A percentile compares a stretch with the other conserved stretches of the same genome.
Evolutionary conservation across 1,140 invertebrate species (phyloP).

Genomic region (Bombus picipes): DNA sequence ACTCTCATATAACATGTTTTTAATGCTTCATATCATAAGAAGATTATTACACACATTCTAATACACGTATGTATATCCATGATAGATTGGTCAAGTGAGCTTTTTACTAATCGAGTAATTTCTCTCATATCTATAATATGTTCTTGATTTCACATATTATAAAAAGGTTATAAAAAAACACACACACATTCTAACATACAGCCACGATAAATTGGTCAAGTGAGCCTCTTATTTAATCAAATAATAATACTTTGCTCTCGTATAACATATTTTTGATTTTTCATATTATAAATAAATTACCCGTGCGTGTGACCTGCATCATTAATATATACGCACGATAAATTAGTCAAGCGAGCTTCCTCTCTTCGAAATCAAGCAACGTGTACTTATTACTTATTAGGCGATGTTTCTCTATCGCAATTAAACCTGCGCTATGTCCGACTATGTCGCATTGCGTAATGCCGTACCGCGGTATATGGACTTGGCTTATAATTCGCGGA

Average conservation of each 20-base stretch:
- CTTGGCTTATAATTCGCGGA: constrained; percentile 31
- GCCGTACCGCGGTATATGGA: not conserved
- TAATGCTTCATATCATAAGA: too few species aligned
- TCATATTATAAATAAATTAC: too few species aligned
- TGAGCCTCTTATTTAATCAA: too few species aligned
- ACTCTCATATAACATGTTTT: too few species aligned
- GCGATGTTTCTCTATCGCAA: constrained; percentile 23
- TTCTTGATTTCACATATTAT: not conserved
- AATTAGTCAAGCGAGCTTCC: not conserved
- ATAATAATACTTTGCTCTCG: too few species aligned
- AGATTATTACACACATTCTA: too few species aligned
- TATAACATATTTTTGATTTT: too few species aligned
- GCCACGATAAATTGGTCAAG: too few species aligned
- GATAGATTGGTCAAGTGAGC: not conserved
- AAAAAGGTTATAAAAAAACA: not conserved
- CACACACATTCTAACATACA: too few species aligned
- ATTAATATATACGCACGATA: not conserved
- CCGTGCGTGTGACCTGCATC: not conserved
- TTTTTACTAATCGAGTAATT: not conserved
- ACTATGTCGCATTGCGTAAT: not conserved
- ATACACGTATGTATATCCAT: too few species aligned
- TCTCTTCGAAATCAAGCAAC: too few species aligned
- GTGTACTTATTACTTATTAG: not conserved
- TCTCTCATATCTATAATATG: not conserved
- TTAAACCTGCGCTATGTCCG: not conserved